phyloP scores from a whole-genome alignment of 2,797 vertebrate genomes.

The Gallirallus australis region DNA sequence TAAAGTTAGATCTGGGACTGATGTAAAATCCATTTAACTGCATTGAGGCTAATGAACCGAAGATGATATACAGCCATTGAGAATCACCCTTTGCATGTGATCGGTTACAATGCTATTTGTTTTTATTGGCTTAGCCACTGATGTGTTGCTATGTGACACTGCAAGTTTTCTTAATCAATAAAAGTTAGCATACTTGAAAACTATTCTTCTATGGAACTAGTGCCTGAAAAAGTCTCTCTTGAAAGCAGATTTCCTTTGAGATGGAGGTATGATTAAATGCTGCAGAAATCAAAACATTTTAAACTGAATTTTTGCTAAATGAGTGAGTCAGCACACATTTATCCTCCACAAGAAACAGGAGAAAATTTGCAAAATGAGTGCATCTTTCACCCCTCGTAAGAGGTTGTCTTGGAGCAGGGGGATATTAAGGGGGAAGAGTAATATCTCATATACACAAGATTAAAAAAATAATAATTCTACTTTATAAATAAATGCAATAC shows the following conservation, averaged over 20 bases:
- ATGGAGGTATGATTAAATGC: background rate
- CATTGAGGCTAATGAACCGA: slow-evolving; percentile 27
- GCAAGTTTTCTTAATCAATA: slow-evolving; percentile 35
- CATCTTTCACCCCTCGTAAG: slow-evolving; percentile 1
- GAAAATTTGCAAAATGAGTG: slow-evolving; percentile 16
- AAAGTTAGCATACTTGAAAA: slow-evolving; percentile 24
- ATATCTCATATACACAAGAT: background rate
- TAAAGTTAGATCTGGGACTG: slow-evolving; percentile 3
- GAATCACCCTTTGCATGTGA: slow-evolving; percentile 32
- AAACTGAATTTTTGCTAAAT: slow-evolving; percentile 25
- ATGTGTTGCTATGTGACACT: slow-evolving; percentile 14
- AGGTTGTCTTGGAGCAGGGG: background rate
- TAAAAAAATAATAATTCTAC: background rate
- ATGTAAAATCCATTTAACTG: slow-evolving; percentile 59
- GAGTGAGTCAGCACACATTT: slow-evolving; percentile 11
- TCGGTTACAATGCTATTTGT: slow-evolving; percentile 48
- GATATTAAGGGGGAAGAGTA: background rate
- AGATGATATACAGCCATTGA: slow-evolving; percentile 25
- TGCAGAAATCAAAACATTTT: slow-evolving; percentile 24
- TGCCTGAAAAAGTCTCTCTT: background rate
- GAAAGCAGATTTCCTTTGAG: slow-evolving; percentile 5
- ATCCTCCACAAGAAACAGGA: background rate
- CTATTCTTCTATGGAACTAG: background rate
- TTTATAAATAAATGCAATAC: slow-evolving; percentile 55
- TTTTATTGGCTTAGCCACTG: slow-evolving; percentile 55